These are phyloP conservation scores for Hexactinellida sp. DNA, from an alignment of 37 sponge, comb jelly and placozoan genomes.

Conservation along the genomic window DNA sequence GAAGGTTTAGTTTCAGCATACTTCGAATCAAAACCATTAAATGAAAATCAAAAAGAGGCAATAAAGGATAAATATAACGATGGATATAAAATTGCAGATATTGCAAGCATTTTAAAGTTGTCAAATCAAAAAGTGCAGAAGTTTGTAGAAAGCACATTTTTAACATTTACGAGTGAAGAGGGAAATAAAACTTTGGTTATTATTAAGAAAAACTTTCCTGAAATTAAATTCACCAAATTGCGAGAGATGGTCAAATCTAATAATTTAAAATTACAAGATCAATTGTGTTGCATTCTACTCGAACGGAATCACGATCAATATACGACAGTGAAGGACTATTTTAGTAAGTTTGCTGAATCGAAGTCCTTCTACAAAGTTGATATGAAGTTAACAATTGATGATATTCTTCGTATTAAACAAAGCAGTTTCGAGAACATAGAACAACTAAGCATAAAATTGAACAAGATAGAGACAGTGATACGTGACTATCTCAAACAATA, in stretches of 20 bases:
- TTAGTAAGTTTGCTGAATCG: not conserved
- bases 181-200: not conserved
- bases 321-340: not conserved
- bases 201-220: not conserved
- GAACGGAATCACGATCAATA: not conserved
- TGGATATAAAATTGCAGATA: not conserved
- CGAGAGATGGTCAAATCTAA: not conserved
- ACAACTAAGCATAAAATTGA: not conserved
- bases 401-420: not conserved
- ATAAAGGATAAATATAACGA: not conserved
- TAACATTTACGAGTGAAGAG: not conserved
- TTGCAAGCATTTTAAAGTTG: not conserved
- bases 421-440: not conserved
- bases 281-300: not conserved
- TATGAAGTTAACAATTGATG: not conserved
- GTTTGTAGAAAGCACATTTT: not conserved
- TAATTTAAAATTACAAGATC: conserved; percentile 8
- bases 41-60: not conserved
- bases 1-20: not conserved
- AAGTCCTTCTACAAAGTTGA: not conserved
- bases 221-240: not conserved
- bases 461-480: not conserved
- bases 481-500: not conserved
- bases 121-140: not conserved
- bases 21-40: not conserved